Percentiles rank a stretch among this genome's conserved stretches.
phyloP scores from a whole-genome alignment of 2,888 invertebrate species.

The Lysandra coridon region DNA sequence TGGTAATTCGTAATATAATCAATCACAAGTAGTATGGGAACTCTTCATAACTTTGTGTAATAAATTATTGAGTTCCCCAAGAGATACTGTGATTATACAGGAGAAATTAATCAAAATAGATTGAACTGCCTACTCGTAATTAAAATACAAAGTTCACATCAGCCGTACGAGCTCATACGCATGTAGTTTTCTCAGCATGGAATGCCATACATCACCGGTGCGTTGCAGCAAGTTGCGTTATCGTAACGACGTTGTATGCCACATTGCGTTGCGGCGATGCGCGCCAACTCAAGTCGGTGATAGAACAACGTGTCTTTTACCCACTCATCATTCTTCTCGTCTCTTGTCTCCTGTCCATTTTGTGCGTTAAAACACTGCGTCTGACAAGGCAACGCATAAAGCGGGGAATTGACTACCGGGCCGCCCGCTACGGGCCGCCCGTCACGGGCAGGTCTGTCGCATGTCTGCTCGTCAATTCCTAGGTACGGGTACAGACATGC shows the following conservation, averaged over 20 bases:
- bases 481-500: no score
- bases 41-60: neutral
- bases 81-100: neutral
- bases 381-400: neutral
- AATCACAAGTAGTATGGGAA: neutral
- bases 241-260: no score
- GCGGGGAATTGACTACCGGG: no score
- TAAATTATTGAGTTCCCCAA: neutral
- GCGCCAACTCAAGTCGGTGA: no score
- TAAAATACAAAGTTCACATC: neutral
- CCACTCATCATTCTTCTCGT: no score
- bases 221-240: neutral
- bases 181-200: neutral
- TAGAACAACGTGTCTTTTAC: no score
- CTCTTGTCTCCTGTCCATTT: no score
- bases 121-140: slow-evolving; percentile 4
- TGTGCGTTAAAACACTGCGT: neutral
- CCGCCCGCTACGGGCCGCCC: no score
- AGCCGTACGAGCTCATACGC: neutral
- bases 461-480: no score
- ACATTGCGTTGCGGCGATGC: no score
- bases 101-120: slow-evolving; percentile 2
- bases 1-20: neutral
- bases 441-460: no score
- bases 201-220: neutral